Base-by-base conservation (phyloP, 2,113 vertebrate species). In the Montifringilla adamsi region DNA sequence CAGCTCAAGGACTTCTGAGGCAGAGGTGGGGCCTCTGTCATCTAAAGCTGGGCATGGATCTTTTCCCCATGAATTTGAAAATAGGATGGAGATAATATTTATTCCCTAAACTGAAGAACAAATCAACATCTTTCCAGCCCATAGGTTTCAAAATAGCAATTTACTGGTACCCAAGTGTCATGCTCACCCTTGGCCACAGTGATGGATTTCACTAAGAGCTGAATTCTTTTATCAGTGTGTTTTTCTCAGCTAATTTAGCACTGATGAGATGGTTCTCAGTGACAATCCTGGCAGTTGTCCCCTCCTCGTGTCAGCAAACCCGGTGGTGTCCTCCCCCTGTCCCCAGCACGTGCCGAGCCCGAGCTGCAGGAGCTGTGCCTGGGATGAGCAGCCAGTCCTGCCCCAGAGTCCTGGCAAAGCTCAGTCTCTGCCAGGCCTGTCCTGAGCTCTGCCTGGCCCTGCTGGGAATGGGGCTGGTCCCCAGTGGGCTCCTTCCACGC, bases 331-430 rank as follows among this genome's bases (percentile, higher is more conserved):
- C 73, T 81, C 35, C 9, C 8, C 0, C 77, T n/a, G 78, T 35
- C 53, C 62, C 50, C 49, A 59, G 56, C 8, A 18, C 0, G 1
- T 1, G 0, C 10, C 0, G 0, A 92, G 64, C 73, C 64, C 0
- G 8, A 75, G 62, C 69, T 21, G 59, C 26, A 58, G 68, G 46
- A 69, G 18, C 72, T 7, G 62, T 5, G 20, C n/a, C 27, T 7
- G 31, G 59, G 52, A 3, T 14, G 50, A 52, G 84, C 1, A 16
- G 52, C 60, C 80, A 41, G 33, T 21, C 52, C 64, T 21, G 46
- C 8, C 47, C 2, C 9, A 7, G 21, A 41, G 56, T 4, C 56
- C 66, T 44, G 9, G 11, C 35, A 10, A 59, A 4, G 69, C 69
- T 52, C 3, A 30, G 15, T 27, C 17, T 18, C 56, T 89, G 89